phyloP scores from a whole-genome alignment of 2,888 invertebrate genomes.

The Pachydiplax longipennis region DNA sequence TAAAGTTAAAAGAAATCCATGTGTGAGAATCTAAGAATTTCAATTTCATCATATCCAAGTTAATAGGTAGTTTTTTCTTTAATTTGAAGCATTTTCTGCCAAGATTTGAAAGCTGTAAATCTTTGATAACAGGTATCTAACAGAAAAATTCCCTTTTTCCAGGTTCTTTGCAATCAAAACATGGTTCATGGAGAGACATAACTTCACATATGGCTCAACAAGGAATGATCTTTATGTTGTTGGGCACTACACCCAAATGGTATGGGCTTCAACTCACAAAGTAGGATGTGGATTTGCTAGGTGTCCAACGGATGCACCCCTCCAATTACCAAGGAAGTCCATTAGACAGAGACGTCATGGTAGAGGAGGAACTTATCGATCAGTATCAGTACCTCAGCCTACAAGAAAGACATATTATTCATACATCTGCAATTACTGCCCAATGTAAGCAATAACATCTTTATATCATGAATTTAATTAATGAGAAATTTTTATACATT shows the following conservation, averaged over 20 bases:
- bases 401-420: conserved; percentile 67
- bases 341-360: conserved; percentile 2
- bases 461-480: neutral
- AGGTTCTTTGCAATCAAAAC: conserved; percentile 82
- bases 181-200: conserved; percentile 78
- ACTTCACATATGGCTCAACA: conserved; percentile 74
- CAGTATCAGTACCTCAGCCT: neutral
- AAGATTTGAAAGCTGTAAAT: no score
- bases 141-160: conserved; percentile 52
- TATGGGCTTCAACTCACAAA: conserved; percentile 80
- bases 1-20: no score
- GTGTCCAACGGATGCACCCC: conserved; percentile 60
- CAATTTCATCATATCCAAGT: no score
- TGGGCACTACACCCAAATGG: conserved; percentile 85
- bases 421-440: conserved; percentile 86
- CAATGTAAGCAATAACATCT: conserved; percentile 70
- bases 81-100: no score
- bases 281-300: conserved; percentile 79
- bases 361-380: neutral
- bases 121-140: no score
- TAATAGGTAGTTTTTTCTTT: no score
- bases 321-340: neutral
- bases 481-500: neutral
- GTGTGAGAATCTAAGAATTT: no score
- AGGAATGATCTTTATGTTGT: conserved; percentile 68